A percentile compares a stretch with the other conserved stretches of the same genome.
phyloP scores from a whole-genome alignment of 2,888 invertebrate genomes.

The Drosophila flavopinicola region DNA sequence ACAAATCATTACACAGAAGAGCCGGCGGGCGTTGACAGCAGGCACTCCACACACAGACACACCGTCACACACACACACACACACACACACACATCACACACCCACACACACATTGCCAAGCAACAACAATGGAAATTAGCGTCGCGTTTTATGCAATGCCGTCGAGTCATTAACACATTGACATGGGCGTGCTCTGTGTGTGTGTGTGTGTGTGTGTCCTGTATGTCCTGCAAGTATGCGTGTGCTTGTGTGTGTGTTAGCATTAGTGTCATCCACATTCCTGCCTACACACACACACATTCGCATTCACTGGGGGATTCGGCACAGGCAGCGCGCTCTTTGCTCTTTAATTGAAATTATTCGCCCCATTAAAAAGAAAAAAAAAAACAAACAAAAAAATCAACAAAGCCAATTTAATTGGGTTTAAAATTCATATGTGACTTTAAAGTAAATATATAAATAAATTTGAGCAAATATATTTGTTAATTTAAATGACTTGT shows the following conservation, averaged over 20 bases:
- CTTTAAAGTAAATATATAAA: not conserved
- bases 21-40: constrained; percentile 47
- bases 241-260: constrained; percentile 17
- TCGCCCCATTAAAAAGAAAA: constrained; percentile 22
- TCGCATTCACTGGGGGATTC: constrained; percentile 19
- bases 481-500: too few relatives aligned
- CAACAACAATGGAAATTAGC: constrained; percentile 62
- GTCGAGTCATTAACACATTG: constrained; percentile 67
- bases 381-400: too few relatives aligned
- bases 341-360: constrained; percentile 44
- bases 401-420: constrained; percentile 27
- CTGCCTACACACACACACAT: constrained; percentile 42
- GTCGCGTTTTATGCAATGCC: constrained; percentile 63
- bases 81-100: constrained; percentile 9
- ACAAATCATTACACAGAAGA: constrained; percentile 58
- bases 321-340: constrained; percentile 5
- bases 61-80: constrained; percentile 9
- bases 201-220: constrained; percentile 20
- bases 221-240: not conserved
- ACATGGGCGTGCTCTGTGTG: constrained; percentile 26
- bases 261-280: constrained; percentile 58
- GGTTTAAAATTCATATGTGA: constrained; percentile 19
- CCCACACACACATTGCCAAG: constrained; percentile 9
- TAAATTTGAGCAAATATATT: too few relatives aligned
- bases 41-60: constrained; percentile 37